Base-by-base conservation (phyloP, 2,888 invertebrate genomes). In the Panopea generosa region DNA sequence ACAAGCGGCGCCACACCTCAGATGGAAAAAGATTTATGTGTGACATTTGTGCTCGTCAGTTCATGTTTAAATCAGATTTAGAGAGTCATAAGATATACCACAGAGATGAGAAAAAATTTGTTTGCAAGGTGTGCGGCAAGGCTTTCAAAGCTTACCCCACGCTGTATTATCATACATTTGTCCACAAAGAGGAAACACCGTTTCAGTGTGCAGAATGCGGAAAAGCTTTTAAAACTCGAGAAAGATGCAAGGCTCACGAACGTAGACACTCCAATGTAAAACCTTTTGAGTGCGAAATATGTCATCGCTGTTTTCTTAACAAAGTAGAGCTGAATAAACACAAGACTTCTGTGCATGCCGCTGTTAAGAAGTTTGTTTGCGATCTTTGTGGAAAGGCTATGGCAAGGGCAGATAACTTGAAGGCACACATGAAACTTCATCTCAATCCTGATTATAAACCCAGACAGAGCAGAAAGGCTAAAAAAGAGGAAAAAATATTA, bases 241-340 rank as follows among this genome's bases (percentile, higher is more conserved):
- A 87, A 26, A 77, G 89, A 6, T 83, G 87, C 26, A 86, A 87
- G 49, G 90, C 90, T 7, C 91, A 91, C 76, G 83, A 86, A 61
- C 83, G 81, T 22, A 85, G 90, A 11, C 91, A 91, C 66, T 67
- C 82, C 2, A 85, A 84, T 1, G 70, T 85, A 2, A 87, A 84
- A 29, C 86, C 86, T 20, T 89, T 83, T 74, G 77, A 75, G 26
- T 91, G 91, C 73, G 29, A 76, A 6, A 65, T 80, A 0, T 91
- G 91, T 82, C 81, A 82, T 2, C 89, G 87, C 52, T 77, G 84
- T 24, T 91, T 91, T 62, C 90, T 90, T 1, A 89, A 90, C 66
- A 90, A 90, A 67, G 90, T 89, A 7, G 90, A 90, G 0, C 70
- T 91, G 29, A 83, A 87, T 6, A 91, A 91, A 63, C 91, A 91